A percentile compares a stretch with the other conserved stretches of the same genome.
phyloP scores from a whole-genome alignment of 2,797 vertebrate genomes.

The Lepilemur ruficaudatus region DNA sequence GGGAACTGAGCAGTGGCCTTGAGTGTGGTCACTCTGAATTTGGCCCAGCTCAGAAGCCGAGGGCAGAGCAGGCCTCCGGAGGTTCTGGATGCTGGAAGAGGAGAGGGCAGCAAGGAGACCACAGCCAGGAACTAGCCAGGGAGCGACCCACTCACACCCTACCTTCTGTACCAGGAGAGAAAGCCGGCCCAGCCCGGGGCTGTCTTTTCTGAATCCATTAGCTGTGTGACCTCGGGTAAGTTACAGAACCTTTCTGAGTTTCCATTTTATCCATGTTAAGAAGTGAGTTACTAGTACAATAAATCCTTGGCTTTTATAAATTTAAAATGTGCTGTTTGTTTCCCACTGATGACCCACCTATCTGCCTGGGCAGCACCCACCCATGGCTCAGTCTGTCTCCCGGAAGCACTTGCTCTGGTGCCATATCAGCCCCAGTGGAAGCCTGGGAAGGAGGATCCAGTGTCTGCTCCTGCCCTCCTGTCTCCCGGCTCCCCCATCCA shows the following conservation, averaged over 20 bases:
- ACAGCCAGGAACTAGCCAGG: neutral
- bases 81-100: neutral
- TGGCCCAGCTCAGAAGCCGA: neutral
- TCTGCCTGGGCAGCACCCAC: neutral
- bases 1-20: neutral
- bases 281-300: neutral
- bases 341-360: neutral
- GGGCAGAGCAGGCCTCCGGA: neutral
- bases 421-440: too few relatives aligned
- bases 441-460: neutral
- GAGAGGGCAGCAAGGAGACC: neutral
- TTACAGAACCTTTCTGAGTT: neutral
- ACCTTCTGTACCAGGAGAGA: neutral
- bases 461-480: neutral
- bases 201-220: neutral
- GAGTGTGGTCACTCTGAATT: neutral
- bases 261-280: neutral
- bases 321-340: neutral
- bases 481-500: neutral
- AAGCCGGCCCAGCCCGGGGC: neutral
- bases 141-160: too few relatives aligned
- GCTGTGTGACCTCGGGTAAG: neutral
- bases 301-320: neutral
- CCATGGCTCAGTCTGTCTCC: neutral
- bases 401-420: neutral